Base-by-base conservation (phyloP, 2,888 invertebrate genomes). In the Troglohyphantes excavatus region DNA sequence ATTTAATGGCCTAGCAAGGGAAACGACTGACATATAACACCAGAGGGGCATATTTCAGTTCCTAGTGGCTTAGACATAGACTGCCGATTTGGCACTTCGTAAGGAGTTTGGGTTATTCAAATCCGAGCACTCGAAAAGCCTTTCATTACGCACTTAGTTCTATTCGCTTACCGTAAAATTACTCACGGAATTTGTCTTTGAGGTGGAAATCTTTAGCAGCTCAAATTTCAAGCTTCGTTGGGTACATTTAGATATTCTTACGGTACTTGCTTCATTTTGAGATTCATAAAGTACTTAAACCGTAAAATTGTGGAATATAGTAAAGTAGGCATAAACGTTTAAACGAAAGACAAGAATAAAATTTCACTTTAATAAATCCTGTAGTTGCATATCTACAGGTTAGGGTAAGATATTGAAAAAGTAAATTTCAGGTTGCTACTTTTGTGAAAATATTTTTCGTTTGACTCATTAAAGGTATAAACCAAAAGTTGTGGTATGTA, bases 101-200 rank as follows among this genome's bases (percentile, higher is more conserved):
- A 63, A 26, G 61, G n/a, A 29, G n/a, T 19, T 70, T 13, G 21
- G 5, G 81, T 82, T 61, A 82, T 70, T 61, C 46, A 82, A 46
- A 82, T 29, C 53, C 11, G 59, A 27, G 21, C 46, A 27, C 21
- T 81, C n/a, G 82, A 19, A 33, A 43, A 19, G 27, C 70, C 33
- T 63, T 82, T 72, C 53, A 72, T 82, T 82, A 29, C 68, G 17
- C 59, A 26, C 59, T 61, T 70, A 29, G 61, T 70, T 82, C 70
- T 39, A 59, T 82, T 70, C 68, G 26, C 43, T 78, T 13, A 21
- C 33, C 68, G 33, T 68, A 68, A 68, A 68, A 68, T 68, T n/a
- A 19, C 17, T 68, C 33, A 2, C 17, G 68, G n/a, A 68, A 19
- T 33, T 29, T 68, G 68, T 68, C 29, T 68, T 68, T 68, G 7